Evolutionary conservation across 2,888 invertebrate species (phyloP), one percentile per base, ranked within the genome.

Genomic region (Myopa testacea): DNA sequence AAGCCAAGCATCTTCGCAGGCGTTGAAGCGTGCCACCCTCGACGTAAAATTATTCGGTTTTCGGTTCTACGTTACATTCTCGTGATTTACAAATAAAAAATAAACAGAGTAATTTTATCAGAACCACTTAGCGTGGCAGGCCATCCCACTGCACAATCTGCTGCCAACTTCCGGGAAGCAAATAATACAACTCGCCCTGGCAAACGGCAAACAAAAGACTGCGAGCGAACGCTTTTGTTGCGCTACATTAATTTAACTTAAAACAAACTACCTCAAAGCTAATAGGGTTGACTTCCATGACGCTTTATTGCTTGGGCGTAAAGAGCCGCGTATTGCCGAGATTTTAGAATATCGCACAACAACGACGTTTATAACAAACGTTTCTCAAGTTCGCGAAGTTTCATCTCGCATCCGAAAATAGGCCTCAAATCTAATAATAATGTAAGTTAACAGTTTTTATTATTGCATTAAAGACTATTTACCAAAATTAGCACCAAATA

Each of bases 11-110:
- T 85, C 84, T 86, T 84, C 82, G 81, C 83, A 85, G 87, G 87
- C 87, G 87, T 87, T 86, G 87, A 87, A 87, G 87, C 87, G 86
- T 86, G 84, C 86, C 86, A 86, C 87, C 87, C 84, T 82, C 80
- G 68, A 10, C 37, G 68, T 16, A 14, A 19, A 40, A n/a, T 8
- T 45, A 26, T 16, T n/a, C n/a, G n/a, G 69, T 50, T 45, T 50
- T 4, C n/a, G 69, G 19, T 63, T 69, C 76, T 50, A 38, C 40
- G n/a, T 12, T 37, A 26, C 75, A 69, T 67, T 79, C 76, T 79
- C 78, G 78, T 63, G 73, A 76, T 80, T 79, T 79, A 58, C 58
- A 72, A 71, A 72, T 37, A 40, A 79, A 82, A 80, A 82, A 81
- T 82, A 83, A 83, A 83, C 19, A n/a, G 50, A 52, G 12, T 69